Evolutionary conservation across 2,888 invertebrate species (phyloP), one percentile per base, ranked within the genome.

Genomic region (Thelaira solivaga): DNA sequence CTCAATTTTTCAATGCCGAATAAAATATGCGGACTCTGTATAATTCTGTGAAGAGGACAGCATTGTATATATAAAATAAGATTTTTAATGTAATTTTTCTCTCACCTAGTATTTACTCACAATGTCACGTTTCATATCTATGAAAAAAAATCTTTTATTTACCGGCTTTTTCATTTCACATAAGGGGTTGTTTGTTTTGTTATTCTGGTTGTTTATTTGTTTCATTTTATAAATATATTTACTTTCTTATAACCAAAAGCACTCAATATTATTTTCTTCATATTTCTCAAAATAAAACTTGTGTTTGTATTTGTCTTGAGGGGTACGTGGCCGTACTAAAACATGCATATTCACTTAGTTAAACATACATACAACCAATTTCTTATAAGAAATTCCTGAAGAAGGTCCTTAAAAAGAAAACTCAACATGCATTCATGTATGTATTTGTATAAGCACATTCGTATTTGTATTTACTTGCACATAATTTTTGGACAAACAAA

Each of bases 371-470:
- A 39, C n/a, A n/a, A n/a, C 3, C 2, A 59, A 20, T 64, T 65
- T 71, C 74, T 74, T 74, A 74, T 71, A 74, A 65, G 59, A 78
- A 74, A 78, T 74, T 78, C 78, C 78, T 74, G 64, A 59, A 64
- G 68, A 57, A 41, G 34, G 10, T 18, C 24, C 13, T 18, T 10
- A 20, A 61, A 39, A n/a, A 16, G 31, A 7, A 18, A 39, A 61
- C 69, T 74, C 74, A 78, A 78, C 74, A 78, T 65, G 69, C 74
- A 49, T 78, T 55, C 2, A 20, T 55, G 24, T 22, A 36, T 2
- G 2, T 41, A 57, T 57, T 45, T 39, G 39, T 2, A 18, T 10
- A 16, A 59, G 11, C 13, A 16, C n/a, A n/a, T n/a, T n/a, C 18
- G 22, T 29, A 18, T 43, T 31, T 45, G 10, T 72, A 55, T 67